phyloP scores from a whole-genome alignment of 2,113 vertebrate species.

The Microtus oregoni region DNA sequence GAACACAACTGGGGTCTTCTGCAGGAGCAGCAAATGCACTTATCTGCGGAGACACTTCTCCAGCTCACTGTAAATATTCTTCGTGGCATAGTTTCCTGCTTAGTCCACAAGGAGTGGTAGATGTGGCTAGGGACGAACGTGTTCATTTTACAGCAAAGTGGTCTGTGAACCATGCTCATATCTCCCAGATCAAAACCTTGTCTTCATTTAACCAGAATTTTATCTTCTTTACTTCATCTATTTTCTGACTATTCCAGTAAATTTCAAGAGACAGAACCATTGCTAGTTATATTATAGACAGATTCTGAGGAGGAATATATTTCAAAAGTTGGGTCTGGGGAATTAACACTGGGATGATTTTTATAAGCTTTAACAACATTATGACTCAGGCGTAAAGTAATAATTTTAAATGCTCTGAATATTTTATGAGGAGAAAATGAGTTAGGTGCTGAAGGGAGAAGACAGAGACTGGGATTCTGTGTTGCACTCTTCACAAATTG shows the following conservation, averaged over 20 bases:
- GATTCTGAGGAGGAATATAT: constrained; percentile 58
- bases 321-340: constrained; percentile 59
- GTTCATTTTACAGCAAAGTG: background rate
- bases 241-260: constrained; percentile 45
- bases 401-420: constrained; percentile 66
- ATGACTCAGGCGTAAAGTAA: constrained; percentile 49
- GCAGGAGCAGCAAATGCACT: background rate
- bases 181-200: background rate
- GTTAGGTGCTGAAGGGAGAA: constrained; percentile 16
- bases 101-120: background rate
- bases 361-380: constrained; percentile 64
- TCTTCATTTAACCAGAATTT: background rate
- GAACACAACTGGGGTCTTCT: background rate
- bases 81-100: background rate
- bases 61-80: background rate
- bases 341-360: constrained; percentile 74
- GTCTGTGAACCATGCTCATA: background rate
- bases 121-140: background rate
- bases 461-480: background rate
- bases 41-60: background rate
- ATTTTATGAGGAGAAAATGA: constrained; percentile 71
- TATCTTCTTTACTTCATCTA: background rate
- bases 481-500: background rate
- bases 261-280: background rate
- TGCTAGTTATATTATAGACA: constrained; percentile 58